These are phyloP conservation scores for Zaprionus davidi DNA, from an alignment of 1,140 invertebrate species.

Conservation along the genomic window DNA sequence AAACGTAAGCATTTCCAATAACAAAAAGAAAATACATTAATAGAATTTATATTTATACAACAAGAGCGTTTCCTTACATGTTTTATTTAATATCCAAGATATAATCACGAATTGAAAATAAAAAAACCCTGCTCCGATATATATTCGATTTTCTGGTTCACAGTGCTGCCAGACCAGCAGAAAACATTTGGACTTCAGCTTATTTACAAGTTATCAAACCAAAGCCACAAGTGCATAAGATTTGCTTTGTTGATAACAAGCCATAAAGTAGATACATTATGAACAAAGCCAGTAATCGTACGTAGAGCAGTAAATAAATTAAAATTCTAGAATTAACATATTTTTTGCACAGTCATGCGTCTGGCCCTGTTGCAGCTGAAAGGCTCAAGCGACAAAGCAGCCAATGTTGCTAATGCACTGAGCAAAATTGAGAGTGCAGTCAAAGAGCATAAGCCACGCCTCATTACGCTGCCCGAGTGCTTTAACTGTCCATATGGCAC, in stretches of 20 bases:
- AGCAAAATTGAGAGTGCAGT: constrained; percentile 89
- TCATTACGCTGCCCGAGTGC: constrained; percentile 95
- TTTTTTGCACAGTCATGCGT: constrained; percentile 59
- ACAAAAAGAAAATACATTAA: too few relatives aligned
- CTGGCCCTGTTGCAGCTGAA: constrained; percentile 92
- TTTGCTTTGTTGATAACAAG: background rate
- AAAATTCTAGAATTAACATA: background rate
- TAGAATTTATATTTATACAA: too few relatives aligned
- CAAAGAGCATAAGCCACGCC: constrained; percentile 89
- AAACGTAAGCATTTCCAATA: background rate
- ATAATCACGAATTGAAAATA: background rate
- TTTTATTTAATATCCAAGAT: too few relatives aligned
- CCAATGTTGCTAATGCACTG: constrained; percentile 90
- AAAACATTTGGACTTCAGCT: background rate
- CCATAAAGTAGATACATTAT: constrained; percentile 15
- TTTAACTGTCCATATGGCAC: constrained; percentile 98
- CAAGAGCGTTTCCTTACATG: too few relatives aligned
- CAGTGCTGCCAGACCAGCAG: constrained; percentile 1
- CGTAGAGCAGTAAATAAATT: constrained; percentile 10
- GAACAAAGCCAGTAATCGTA: constrained; percentile 47
- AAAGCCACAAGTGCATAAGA: background rate
- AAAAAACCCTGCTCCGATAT: too few relatives aligned
- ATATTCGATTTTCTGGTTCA: background rate
- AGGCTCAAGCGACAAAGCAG: constrained; percentile 90
- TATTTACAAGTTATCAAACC: constrained; percentile 1